A percentile compares a stretch with the other conserved stretches of the same genome.
phyloP scores from a whole-genome alignment of 2,113 vertebrate genomes.

The Odocoileus virginianus region DNA sequence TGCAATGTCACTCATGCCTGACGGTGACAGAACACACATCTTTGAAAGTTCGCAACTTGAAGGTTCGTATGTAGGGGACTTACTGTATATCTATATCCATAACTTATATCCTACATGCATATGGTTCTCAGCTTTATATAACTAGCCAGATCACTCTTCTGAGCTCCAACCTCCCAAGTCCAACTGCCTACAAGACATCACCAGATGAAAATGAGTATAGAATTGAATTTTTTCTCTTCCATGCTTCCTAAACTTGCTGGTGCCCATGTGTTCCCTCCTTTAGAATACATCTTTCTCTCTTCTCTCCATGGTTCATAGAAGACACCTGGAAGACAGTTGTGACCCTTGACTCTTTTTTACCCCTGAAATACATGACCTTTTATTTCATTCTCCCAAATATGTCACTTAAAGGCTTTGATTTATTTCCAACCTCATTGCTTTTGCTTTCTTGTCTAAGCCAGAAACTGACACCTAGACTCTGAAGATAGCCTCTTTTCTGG shows the following conservation, averaged over 20 bases:
- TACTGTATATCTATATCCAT: neutral
- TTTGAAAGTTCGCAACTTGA: neutral
- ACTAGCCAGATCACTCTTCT: neutral
- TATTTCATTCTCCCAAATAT: neutral
- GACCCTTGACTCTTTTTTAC: neutral
- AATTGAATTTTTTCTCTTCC: neutral
- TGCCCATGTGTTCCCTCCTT: neutral
- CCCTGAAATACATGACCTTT: neutral
- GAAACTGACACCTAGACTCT: neutral
- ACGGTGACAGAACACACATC: neutral
- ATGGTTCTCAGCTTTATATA: neutral
- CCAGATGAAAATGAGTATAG: neutral
- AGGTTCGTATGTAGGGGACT: neutral
- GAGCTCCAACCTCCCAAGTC: neutral
- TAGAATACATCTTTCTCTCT: neutral
- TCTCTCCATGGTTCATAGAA: neutral
- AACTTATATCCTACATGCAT: neutral
- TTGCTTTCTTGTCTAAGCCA: neutral
- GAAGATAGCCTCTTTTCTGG: neutral
- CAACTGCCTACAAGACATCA: neutral
- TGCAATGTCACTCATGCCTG: neutral
- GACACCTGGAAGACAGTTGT: neutral
- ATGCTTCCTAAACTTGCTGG: neutral
- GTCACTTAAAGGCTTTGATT: neutral
- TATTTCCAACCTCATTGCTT: neutral